Percentiles rank a stretch among this genome's conserved stretches.
Conservation (phyloP, 2,888 invertebrate genomes). For the Volucella zonaria region DNA sequence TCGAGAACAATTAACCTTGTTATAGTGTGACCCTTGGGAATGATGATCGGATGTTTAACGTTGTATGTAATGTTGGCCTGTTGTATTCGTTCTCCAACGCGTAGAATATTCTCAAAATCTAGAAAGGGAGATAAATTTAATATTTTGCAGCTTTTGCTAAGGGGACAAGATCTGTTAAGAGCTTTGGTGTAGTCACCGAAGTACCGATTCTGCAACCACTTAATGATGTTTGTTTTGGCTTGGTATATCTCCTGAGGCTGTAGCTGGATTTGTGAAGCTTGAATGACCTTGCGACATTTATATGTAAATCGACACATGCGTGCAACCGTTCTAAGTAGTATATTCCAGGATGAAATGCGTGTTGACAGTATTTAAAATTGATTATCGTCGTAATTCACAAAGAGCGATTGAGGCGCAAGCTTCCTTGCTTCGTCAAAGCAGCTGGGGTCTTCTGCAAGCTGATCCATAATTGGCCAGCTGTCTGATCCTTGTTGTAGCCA, state of each 20-base stretch:
- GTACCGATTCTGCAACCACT: not conserved
- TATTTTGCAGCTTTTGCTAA: not conserved
- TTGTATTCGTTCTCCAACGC: slow-evolving; percentile 73
- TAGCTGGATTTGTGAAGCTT: not conserved
- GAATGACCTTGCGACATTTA: not conserved
- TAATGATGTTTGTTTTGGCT: not conserved
- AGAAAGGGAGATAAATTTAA: slow-evolving; percentile 66
- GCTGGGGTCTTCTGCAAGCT: not conserved
- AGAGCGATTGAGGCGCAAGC: not conserved
- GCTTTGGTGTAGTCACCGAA: not conserved
- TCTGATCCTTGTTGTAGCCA: slow-evolving; percentile 38
- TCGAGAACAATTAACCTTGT: slow-evolving; percentile 15
- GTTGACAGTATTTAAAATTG: not conserved
- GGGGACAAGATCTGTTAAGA: slow-evolving; percentile 2
- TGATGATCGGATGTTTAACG: slow-evolving; percentile 34
- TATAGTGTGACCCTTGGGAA: slow-evolving; percentile 8
- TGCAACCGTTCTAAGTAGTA: not conserved
- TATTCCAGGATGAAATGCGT: slow-evolving; percentile 4
- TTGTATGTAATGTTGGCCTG: slow-evolving; percentile 57
- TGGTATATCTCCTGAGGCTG: too few relatives aligned
- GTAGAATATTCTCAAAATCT: slow-evolving; percentile 70
- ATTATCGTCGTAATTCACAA: not conserved
- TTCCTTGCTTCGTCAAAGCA: not conserved
- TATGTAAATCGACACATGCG: not conserved
- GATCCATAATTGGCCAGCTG: slow-evolving; percentile 1